phyloP scores from a whole-genome alignment of 2,888 invertebrate genomes.

The Callimorpha dominula region DNA sequence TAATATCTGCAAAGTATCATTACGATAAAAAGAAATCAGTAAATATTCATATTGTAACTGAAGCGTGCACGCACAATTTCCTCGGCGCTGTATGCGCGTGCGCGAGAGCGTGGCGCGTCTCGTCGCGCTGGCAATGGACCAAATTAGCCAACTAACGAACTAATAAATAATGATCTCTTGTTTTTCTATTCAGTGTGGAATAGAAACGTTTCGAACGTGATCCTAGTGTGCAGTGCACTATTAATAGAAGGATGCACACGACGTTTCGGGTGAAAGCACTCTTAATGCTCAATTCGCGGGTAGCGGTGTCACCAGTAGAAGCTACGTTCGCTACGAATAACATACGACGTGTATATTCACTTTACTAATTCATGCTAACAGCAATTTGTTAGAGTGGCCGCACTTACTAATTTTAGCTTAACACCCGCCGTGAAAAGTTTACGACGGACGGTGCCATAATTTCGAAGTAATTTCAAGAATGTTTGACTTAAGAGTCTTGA shows the following conservation, averaged over 20 bases:
- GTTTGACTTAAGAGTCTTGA: conserved; percentile 75
- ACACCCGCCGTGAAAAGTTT: conserved; percentile 80
- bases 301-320: conserved; percentile 70
- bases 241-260: conserved; percentile 82
- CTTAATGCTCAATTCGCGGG: conserved; percentile 80
- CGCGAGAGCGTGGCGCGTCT: conserved; percentile 78
- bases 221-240: conserved; percentile 75
- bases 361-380: conserved; percentile 79
- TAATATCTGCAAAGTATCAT: conserved; percentile 26
- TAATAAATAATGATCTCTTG: conserved; percentile 87
- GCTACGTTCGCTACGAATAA: conserved; percentile 62
- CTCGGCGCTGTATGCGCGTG: conserved; percentile 60
- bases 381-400: conserved; percentile 80
- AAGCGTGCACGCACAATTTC: conserved; percentile 80
- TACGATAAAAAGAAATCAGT: conserved; percentile 58
- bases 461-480: conserved; percentile 82
- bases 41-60: conserved; percentile 65
- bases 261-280: conserved; percentile 85
- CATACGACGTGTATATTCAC: conserved; percentile 74
- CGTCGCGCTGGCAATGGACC: conserved; percentile 80
- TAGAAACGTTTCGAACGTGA: conserved; percentile 81
- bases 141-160: conserved; percentile 86
- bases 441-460: conserved; percentile 83
- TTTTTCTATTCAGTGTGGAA: conserved; percentile 84
- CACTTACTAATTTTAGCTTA: conserved; percentile 83